Base-by-base conservation (phyloP, 2,797 vertebrate genomes). In the Platyrinchus mystaceus region DNA sequence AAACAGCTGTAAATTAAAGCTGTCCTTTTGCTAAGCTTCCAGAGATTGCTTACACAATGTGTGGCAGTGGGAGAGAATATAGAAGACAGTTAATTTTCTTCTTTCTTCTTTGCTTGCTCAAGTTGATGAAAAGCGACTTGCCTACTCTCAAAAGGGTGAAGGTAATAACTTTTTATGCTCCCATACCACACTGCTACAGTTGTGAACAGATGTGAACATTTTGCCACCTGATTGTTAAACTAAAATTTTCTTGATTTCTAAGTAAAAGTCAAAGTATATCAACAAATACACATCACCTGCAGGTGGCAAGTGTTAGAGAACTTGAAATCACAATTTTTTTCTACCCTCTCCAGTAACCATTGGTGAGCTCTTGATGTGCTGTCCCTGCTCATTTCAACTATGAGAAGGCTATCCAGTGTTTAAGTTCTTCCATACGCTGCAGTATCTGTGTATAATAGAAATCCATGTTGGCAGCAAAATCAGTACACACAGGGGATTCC, bases 401-500 rank as follows among this genome's bases (percentile, higher is more conserved):
- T 63, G 98, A 98, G 96, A 98, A 96, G 88, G 97, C 97, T 94
- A 99, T 95, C 99, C 98, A 99, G 95, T 97, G 98, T 92, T 98
- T 98, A 4, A 99, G 95, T 49, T 98, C 97, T n/a, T 98, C 98
- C 52, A 99, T 76, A 89, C 98, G 98, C 83, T 98, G 96, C 77
- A 97, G 84, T 32, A 98, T 87, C 79, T 97, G 98, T 11, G 97
- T 97, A 67, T 98, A 97, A 95, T 99, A 99, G 96, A 99, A 99
- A 97, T 99, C 98, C 92, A 99, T 58, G 84, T 99, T 99, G 91
- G 96, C 96, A 41, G 99, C 98, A 97, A 99, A 99, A 76, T 99
- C 99, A 17, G 96, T 98, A 96, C 99, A 99, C 74, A 99, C 98
- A 59, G 98, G 98, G 53, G 99, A 99, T 96, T 98, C 98, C 44